A percentile compares a stretch with the other conserved stretches of the same genome.
phyloP scores from a whole-genome alignment of 2,113 vertebrate species.

The Callaeas wilsoni region DNA sequence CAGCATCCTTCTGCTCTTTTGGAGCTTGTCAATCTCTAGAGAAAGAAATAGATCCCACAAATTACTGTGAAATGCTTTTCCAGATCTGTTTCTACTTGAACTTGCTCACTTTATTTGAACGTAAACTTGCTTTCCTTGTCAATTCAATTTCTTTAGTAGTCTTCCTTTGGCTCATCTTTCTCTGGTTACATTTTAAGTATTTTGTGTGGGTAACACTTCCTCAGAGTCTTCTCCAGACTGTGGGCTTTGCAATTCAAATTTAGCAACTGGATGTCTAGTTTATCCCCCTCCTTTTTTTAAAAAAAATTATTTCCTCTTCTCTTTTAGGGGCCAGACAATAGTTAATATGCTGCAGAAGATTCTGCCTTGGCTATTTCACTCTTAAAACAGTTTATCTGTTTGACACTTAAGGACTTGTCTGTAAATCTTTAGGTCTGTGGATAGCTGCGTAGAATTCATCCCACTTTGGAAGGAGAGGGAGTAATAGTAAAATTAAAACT shows the following conservation, averaged over 20 bases:
- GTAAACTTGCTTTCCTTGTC: background rate
- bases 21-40: background rate
- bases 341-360: background rate
- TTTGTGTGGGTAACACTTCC: background rate
- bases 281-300: fast-evolving
- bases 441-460: background rate
- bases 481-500: background rate
- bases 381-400: background rate
- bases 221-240: background rate
- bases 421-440: background rate
- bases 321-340: background rate
- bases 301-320: background rate
- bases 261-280: background rate
- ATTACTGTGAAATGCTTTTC: background rate
- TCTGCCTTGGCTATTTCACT: background rate
- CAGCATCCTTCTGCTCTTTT: background rate
- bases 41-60: background rate
- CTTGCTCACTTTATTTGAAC: background rate
- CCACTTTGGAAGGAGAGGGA: background rate
- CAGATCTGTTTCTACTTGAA: background rate
- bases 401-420: background rate
- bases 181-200: background rate
- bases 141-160: background rate
- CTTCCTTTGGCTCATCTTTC: background rate
- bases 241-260: background rate